These are phyloP conservation scores for Spea bombifrons DNA, from an alignment of 2,113 vertebrate genomes.

Conservation along the genomic window DNA sequence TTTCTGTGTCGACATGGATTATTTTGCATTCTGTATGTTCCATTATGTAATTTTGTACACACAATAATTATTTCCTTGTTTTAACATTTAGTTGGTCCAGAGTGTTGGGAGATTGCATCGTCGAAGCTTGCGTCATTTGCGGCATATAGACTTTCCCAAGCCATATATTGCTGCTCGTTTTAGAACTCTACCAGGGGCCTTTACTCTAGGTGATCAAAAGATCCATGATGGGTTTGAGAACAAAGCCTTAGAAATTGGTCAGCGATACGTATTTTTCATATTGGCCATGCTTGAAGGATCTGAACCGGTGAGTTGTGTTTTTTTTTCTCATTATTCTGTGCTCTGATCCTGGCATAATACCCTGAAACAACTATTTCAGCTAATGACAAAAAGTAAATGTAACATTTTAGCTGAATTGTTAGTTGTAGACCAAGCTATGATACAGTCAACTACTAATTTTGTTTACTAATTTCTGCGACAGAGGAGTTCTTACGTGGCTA, in stretches of 20 bases:
- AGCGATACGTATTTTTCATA: conserved; percentile 89
- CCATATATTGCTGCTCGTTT: conserved; percentile 92
- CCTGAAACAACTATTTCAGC: too few relatives aligned
- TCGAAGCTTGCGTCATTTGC: conserved; percentile 83
- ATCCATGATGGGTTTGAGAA: conserved; percentile 87
- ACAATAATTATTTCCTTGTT: background rate
- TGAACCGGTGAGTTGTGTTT: conserved; percentile 66
- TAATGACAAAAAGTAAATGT: too few relatives aligned
- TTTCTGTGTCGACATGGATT: too few relatives aligned
- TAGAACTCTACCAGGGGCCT: conserved; percentile 75
- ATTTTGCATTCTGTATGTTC: background rate
- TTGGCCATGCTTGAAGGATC: conserved; percentile 83
- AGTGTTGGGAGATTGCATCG: conserved; percentile 76
- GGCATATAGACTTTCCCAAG: conserved; percentile 78
- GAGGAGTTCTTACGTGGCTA: background rate
- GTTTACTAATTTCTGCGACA: background rate
- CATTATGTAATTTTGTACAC: background rate
- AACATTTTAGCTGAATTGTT: background rate
- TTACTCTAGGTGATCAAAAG: conserved; percentile 84
- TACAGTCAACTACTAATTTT: too few relatives aligned
- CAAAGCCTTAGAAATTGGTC: conserved; percentile 81
- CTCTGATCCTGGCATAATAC: background rate
- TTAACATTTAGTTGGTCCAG: conserved; percentile 71
- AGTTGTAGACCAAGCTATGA: background rate
- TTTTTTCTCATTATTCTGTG: background rate